Base-by-base conservation (phyloP, 2,888 invertebrate species). In the Brachynemurus nebulosus region DNA sequence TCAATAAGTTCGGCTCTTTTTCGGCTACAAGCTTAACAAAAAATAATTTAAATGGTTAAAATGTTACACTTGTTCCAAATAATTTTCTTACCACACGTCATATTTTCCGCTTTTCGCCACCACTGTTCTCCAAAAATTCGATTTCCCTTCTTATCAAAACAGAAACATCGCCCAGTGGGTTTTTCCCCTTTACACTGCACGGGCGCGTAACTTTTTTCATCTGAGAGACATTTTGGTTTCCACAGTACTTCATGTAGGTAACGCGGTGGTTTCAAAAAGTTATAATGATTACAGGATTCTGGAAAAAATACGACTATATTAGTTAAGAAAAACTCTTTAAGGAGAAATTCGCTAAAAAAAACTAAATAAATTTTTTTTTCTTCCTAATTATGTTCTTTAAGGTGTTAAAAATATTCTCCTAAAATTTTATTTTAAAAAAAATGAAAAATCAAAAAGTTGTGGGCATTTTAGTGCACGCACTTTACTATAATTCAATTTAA, bases 121-220 rank as follows among this genome's bases (percentile, higher is more conserved):
- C 75, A 75, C 55, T 72, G 70, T 65, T 75, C 72, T 53, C 81
- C 80, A 63, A 76, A 78, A 59, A 80, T 72, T 59, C 79, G 66
- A 33, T 64, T 66, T 33, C 80, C 80, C 40, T 61, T 55, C 51
- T 63, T 63, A 59, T 73, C 69, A 45, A 69, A 71, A 60, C 82
- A 81, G 59, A 78, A 79, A 63, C 81, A 82, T 60, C 79, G n/a
- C 58, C 78, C 78, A 44, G 65, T 68, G 48, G 70, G 66, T 49
- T 62, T 53, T 53, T 76, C 76, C 27, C 78, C 78, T 63, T 77
- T 80, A 57, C 80, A 80, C 57, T 80, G 80, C 48, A 74, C 75
- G 2, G 78, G 68, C 33, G 70, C 70, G 62, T 69, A 78, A 12
- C 60, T 60, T n/a, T n/a, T n/a, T 9, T 74, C 78, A 54, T 77